Evolutionary conservation across 2,888 invertebrate genomes (phyloP), one percentile per base, ranked within the genome.

Genomic region (Beris morrisii): DNA sequence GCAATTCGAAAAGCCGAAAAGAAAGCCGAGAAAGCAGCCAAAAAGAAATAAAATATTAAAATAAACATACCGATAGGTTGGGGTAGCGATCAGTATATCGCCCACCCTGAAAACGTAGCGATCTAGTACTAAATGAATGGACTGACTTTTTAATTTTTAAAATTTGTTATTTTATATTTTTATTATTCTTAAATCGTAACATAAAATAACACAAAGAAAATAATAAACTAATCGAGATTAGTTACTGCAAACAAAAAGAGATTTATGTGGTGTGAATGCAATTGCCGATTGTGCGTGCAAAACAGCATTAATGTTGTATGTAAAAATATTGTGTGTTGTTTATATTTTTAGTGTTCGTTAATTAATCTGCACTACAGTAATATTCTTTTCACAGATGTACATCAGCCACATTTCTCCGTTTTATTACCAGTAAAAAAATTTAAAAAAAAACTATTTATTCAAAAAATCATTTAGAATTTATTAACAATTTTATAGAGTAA

Each of bases 1-100:
- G 86, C 92, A 76, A 87, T 91, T 78, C 87, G 89, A 76, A 94
- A 95, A 82, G 93, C 93, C 12, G 93, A 93, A 77, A 91, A 91
- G 79, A 87, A 90, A 75, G 88, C 88, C 63, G 85, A 83, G 70
- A 87, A 86, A 74, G 83, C 83, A 45, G 85, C 88, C 81, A 89
- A 89, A 82, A 89, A 89, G 82, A 80, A 80, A 73, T 80, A 79
- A 44, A 28, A 7, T 13, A 31, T 7, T 44, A 11, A 22, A 6
- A 15, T 15, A 22, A 15, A 52, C 15, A 4, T 13, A 48, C 48
- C 5, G n/a, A n/a, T 48, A n/a, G 13, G 15, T 48, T 6, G 1
- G 48, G n/a, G 48, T 15, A 6, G 15, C 11, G 22, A 48, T 31
- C 5, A 12, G 12, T 28, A 31, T 30, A 31, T 4, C 28, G 31